These are phyloP conservation scores for Erebia epiphron DNA, from an alignment of 2,888 invertebrate species.

Conservation along the genomic window DNA sequence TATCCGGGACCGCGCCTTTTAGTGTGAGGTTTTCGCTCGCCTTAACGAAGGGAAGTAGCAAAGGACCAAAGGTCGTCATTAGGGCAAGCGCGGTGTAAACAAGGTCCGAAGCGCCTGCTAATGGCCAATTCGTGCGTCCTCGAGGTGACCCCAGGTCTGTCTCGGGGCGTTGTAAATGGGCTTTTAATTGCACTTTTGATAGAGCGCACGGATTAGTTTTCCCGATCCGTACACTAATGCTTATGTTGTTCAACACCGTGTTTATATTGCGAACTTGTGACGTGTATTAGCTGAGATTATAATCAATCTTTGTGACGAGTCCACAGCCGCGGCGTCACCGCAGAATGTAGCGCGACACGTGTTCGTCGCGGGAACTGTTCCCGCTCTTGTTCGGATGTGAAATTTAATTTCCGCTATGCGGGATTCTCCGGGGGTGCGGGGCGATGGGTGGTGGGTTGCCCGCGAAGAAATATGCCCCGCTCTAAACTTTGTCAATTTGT, in stretches of 20 bases:
- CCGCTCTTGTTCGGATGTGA: conserved; percentile 81
- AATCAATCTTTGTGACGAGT: conserved; percentile 58
- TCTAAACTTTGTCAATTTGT: conserved; percentile 84
- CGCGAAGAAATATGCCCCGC: conserved; percentile 81
- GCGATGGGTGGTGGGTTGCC: conserved; percentile 51
- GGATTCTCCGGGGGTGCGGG: conserved; percentile 66
- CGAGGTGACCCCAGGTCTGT: conserved; percentile 78
- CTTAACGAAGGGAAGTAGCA: conserved; percentile 82
- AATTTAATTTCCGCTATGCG: conserved; percentile 82
- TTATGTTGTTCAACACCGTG: conserved; percentile 30
- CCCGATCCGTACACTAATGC: conserved; percentile 32
- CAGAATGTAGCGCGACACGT: conserved; percentile 59
- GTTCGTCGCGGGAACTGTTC: conserved; percentile 70
- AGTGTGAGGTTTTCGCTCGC: conserved; percentile 82
- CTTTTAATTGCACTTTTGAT: conserved; percentile 82
- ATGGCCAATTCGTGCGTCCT: conserved; percentile 82
- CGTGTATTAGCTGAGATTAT: conserved; percentile 35
- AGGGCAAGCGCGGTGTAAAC: conserved; percentile 83
- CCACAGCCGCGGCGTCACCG: conserved; percentile 52
- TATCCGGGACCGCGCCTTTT: conserved; percentile 77
- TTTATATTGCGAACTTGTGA: conserved; percentile 2
- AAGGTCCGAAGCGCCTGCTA: conserved; percentile 82
- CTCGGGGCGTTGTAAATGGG: conserved; percentile 76
- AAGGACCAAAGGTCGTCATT: conserved; percentile 81
- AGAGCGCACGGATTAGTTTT: conserved; percentile 75